Percentiles rank a stretch among this genome's conserved stretches.
Conservation (phyloP, 2,888 invertebrate species). For the Callyntrura guangdongensis region DNA sequence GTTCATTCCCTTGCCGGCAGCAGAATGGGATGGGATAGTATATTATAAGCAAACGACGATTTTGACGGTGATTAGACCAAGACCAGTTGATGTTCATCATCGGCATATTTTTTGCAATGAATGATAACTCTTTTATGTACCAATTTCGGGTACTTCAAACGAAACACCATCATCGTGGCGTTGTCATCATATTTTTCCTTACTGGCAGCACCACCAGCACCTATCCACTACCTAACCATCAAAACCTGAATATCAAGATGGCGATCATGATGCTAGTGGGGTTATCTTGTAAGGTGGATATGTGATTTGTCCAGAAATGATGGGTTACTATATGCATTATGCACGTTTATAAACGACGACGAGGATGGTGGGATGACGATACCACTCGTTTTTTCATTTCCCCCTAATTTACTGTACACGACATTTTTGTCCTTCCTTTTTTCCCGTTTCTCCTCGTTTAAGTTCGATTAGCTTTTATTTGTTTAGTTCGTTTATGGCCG, state of each 20-base stretch:
- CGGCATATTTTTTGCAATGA: not conserved
- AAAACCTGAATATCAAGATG: no score
- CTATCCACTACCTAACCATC: no score
- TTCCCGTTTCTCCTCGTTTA: not conserved
- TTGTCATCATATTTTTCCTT: not conserved
- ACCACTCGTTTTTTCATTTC: not conserved
- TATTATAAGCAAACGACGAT: not conserved
- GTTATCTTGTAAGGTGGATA: not conserved
- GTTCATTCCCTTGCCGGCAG: constrained; percentile 14
- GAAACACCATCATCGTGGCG: not conserved
- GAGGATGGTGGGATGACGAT: not conserved
- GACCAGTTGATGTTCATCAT: not conserved
- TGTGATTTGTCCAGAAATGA: not conserved
- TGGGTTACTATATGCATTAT: not conserved
- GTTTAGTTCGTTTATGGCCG: not conserved
- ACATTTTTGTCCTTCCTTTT: constrained; percentile 50
- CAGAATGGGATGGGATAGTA: not conserved
- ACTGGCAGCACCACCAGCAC: no score
- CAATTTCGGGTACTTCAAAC: constrained; percentile 48
- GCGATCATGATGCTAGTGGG: no score
- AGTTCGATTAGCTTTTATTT: constrained; percentile 31
- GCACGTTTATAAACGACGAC: not conserved
- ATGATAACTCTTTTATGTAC: not conserved
- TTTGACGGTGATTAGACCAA: not conserved
- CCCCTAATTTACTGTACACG: not conserved